A percentile compares a stretch with the other conserved stretches of the same genome.
These are phyloP conservation scores for Scylla paramamosain DNA, from an alignment of 1,140 invertebrate species.

Conservation along the genomic window DNA sequence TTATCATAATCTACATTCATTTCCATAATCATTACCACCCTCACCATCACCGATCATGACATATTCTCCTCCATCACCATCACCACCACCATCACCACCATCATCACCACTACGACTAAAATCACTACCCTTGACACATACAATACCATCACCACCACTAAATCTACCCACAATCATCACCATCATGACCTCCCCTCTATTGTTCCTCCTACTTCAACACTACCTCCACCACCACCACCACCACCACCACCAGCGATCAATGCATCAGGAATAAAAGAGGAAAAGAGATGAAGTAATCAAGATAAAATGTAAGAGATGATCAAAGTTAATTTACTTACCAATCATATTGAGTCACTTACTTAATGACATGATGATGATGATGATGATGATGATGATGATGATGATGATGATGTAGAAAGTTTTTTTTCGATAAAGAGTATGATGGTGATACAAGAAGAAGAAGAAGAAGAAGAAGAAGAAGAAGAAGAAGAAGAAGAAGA, in stretches of 20 bases:
- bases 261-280: not conserved
- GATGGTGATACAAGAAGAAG: too few species aligned
- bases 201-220: not conserved
- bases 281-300: constrained; percentile 8
- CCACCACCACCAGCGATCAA: not conserved
- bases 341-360: not conserved
- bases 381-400: not conserved
- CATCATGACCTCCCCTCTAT: too few species aligned
- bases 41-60: not conserved
- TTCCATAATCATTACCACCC: not conserved
- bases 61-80: not conserved
- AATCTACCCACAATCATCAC: not conserved
- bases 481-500: too few species aligned
- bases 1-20: not conserved
- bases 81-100: not conserved
- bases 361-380: not conserved
- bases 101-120: not conserved
- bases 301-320: not conserved
- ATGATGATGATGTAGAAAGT: too few species aligned
- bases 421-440: too few species aligned
- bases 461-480: too few species aligned
- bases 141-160: not conserved
- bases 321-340: not conserved
- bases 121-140: too few species aligned
- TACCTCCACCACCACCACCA: not conserved